phyloP scores from a whole-genome alignment of 2,113 vertebrate genomes.

The Elaphurus davidianus region DNA sequence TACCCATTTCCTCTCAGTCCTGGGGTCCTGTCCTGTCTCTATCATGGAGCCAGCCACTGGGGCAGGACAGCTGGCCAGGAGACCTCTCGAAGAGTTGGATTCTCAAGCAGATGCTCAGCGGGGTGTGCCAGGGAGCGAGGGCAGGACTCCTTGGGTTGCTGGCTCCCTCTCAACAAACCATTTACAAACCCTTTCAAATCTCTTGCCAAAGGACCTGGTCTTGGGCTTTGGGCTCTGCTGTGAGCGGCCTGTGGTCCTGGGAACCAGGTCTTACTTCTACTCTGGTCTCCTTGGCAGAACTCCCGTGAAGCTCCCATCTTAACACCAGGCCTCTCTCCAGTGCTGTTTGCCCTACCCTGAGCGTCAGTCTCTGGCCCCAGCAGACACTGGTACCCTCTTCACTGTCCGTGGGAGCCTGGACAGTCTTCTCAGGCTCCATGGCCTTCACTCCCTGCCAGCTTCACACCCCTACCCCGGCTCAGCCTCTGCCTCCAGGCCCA shows the following conservation, averaged over 20 bases:
- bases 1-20: too few relatives aligned
- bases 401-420: neutral
- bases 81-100: neutral
- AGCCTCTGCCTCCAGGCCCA: neutral
- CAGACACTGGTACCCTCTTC: fast-evolving
- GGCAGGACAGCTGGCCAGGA: neutral
- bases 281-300: neutral
- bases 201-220: neutral
- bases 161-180: fast-evolving
- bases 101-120: neutral
- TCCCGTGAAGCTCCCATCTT: fast-evolving
- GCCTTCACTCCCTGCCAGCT: neutral
- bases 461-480: too few relatives aligned
- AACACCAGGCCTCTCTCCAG: fast-evolving
- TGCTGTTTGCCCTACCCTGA: neutral
- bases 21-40: neutral
- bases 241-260: fast-evolving
- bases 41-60: too few relatives aligned
- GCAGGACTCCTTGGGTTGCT: fast-evolving
- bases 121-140: neutral
- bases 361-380: fast-evolving
- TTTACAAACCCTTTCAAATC: neutral
- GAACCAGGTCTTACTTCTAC: neutral
- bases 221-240: neutral
- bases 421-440: fast-evolving